Conservation (phyloP, 2,113 vertebrate species). For the Chamaea fasciata region DNA sequence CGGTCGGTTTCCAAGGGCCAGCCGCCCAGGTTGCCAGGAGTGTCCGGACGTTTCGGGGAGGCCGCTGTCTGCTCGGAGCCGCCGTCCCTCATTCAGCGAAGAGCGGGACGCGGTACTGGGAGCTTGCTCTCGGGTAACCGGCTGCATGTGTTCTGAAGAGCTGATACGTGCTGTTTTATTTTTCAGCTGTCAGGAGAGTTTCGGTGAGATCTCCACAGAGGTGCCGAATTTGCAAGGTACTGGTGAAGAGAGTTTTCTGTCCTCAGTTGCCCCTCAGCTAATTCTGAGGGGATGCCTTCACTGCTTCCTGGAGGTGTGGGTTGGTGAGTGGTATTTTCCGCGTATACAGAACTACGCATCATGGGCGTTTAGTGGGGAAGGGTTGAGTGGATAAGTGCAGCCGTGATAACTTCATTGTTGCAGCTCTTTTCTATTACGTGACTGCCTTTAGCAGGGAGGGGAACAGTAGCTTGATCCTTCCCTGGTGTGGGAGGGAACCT, state of each 20-base stretch:
- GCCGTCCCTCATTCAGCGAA: neutral
- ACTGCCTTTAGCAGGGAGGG: neutral
- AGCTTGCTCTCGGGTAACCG: neutral
- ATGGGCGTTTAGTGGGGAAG: neutral
- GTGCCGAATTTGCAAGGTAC: neutral
- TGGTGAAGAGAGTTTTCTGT: neutral
- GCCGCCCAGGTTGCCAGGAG: neutral
- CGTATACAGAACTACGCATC: neutral
- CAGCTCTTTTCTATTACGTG: neutral
- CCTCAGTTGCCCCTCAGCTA: neutral
- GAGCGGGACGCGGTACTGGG: neutral
- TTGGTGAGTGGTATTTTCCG: neutral
- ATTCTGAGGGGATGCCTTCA: rapidly evolving
- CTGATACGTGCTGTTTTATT: rapidly evolving
- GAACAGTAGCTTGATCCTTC: neutral
- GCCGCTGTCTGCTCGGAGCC: neutral
- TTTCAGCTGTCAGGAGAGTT: neutral
- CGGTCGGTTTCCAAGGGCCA: neutral
- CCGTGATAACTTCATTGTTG: neutral
- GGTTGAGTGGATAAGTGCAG: neutral
- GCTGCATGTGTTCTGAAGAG: neutral
- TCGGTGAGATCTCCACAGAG: neutral
- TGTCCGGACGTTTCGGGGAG: neutral
- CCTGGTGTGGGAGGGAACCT: neutral
- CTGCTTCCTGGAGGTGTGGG: neutral